Base-by-base conservation (phyloP, 2,797 vertebrate genomes). In the Pangasius macronema region DNA sequence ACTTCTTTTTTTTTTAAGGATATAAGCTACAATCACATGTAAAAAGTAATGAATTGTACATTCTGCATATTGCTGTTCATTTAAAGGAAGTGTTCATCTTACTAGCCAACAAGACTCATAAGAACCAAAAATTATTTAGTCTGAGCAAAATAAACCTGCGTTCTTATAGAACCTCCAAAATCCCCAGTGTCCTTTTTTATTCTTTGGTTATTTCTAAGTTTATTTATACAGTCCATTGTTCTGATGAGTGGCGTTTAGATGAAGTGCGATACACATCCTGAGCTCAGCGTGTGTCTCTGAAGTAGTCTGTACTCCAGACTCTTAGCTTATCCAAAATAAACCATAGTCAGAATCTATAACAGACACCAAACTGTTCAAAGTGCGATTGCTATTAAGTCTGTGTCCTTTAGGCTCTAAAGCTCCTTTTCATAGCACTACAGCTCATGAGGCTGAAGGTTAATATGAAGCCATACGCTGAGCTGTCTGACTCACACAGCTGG, bases 401-500 rank as follows among this genome's bases (percentile, higher is more conserved):
- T 81, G 84, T 82, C 57, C 42, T 72, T 82, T 67, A 27, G 42
- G 73, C 72, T 57, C 57, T 68, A 63, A 82, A 86, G 20, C 76
- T 73, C 59, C 88, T 67, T 87, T 86, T 83, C 36, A 13, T 83
- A 90, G 30, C 86, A 61, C 70, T 82, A 81, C 30, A 90, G 68
- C 75, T 67, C 33, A 61, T 88, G 82, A 68, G 75, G 73, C 85
- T 84, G 65, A 55, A 83, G 59, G 49, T 67, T 88, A 82, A 88
- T 90, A 90, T 85, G 86, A 88, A 85, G 84, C 79, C 79, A 81
- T 83, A 85, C 79, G 82, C 84, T 84, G 85, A 82, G 86, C 81
- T 68, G 68, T 87, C 76, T 92, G 91, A 93, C 89, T 93, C 91
- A 92, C 87, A 39, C 80, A 86, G 63, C 88, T 90, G 92, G 86